These are phyloP conservation scores for Scaptomyza hsui DNA, from an alignment of 1,140 invertebrate species.

Conservation along the genomic window DNA sequence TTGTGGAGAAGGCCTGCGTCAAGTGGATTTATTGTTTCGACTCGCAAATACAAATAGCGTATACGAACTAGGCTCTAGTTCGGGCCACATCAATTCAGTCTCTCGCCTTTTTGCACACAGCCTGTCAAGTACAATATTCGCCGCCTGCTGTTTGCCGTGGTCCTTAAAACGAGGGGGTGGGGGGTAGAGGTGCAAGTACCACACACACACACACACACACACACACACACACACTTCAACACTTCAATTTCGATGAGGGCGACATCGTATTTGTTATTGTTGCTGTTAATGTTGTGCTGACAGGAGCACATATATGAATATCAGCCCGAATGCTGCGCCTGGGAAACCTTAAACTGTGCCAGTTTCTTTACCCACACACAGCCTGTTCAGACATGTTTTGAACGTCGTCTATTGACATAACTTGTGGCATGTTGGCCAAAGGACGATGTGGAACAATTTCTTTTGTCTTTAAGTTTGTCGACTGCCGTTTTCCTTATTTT, in stretches of 20 bases:
- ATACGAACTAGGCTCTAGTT: too few relatives aligned
- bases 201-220: constrained; percentile 47
- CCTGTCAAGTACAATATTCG: constrained; percentile 68
- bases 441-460: constrained; percentile 59
- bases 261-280: constrained; percentile 62
- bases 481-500: constrained; percentile 20
- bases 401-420: constrained; percentile 35
- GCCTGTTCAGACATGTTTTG: constrained; percentile 6
- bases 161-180: constrained; percentile 2
- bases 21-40: constrained; percentile 80
- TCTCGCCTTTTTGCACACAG: constrained; percentile 24
- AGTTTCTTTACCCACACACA: constrained; percentile 29
- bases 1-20: constrained; percentile 17
- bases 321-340: background rate
- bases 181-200: background rate
- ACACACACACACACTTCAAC: constrained; percentile 63
- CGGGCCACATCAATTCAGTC: constrained; percentile 52
- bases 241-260: constrained; percentile 70
- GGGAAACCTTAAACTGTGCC: constrained; percentile 42
- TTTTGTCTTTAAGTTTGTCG: constrained; percentile 68
- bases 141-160: constrained; percentile 26
- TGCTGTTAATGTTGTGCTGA: constrained; percentile 72
- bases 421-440: constrained; percentile 45
- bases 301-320: constrained; percentile 43
- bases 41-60: constrained; percentile 71